Conservation (phyloP, 2,113 vertebrate species). For the human region GRCh38 chr6:4565001-4565500, state of each 20-base stretch:
- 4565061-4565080: not conserved
- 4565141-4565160: fast-evolving
- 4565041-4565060: not conserved
- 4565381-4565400: no score
- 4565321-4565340: not conserved
- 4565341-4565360: not conserved
- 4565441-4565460: not conserved
- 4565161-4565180: not conserved
- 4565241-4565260: not conserved
- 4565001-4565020: not conserved
- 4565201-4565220: not conserved
- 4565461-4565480: fast-evolving
- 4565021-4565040: not conserved
- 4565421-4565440: fast-evolving
- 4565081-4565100: not conserved
- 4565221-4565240: not conserved
- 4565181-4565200: not conserved
- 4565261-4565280: fast-evolving
- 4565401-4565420: not conserved
- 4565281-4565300: not conserved
- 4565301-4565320: not conserved
- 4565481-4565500: not conserved
- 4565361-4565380: not conserved
- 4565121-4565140: not conserved
- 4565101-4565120: not conserved